Base-by-base conservation (phyloP, 2,113 vertebrate genomes). In the Porphyrio hochstetteri region DNA sequence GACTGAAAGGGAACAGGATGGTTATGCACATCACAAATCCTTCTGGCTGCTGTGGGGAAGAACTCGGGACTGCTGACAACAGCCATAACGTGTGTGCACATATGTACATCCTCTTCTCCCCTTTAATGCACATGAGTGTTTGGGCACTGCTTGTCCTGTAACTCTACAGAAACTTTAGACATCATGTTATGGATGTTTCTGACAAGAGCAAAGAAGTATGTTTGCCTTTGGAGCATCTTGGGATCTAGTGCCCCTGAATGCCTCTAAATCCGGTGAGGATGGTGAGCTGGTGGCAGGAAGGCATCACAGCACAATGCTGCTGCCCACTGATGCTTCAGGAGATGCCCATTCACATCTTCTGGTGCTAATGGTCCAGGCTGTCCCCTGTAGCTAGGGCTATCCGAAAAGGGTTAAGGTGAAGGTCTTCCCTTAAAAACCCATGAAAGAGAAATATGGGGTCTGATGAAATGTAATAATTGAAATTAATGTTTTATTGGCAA, bases 221-320 rank as follows among this genome's bases (percentile, higher is more conserved):
- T 69, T 67, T 83, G 55, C 16, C 27, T 92, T 92, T 86, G 88
- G 31, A 40, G 8, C 21, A 88, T 23, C 28, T 88, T 59, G 44
- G 59, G 50, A 53, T 44, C 44, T 80, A 35, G 40, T 59, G 24
- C 4, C 27, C 36, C 31, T 28, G 13, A 38, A 44, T 42, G 2
- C 9, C 36, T 63, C 33, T 64, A 35, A 63, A 33, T 42, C 13
- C 50, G 18, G n/a, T 17, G 42, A 16, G 27, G 16, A 44, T 27
- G 13, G 36, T 42, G 60, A 88, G 48, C 35, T 84, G 80, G 16
- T 50, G 69, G 31, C 46, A 55, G 28, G 28, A 40, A 70, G 44
- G 40, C 21, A 67, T 18, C 33, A 50, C 8, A 63, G 16, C 8
- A 55, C 21, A 71, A 13, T 0, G 0, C 8, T 88, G 71, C 23